Evolutionary conservation across 2,888 invertebrate species (phyloP), one percentile per base, ranked within the genome.

Genomic region (Drosophila aldrichi): DNA sequence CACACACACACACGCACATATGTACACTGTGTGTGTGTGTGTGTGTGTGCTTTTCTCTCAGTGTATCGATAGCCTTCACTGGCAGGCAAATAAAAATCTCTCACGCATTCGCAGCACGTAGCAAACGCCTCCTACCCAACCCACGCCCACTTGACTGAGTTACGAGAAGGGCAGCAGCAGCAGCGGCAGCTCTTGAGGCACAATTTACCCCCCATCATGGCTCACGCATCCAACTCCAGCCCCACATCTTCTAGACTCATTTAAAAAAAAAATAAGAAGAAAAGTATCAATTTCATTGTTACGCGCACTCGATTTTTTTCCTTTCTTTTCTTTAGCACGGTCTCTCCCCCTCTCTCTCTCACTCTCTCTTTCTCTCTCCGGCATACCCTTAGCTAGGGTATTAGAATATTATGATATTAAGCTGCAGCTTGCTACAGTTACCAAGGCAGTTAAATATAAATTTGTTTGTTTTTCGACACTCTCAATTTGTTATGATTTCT

Each of bases 251-350:
- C 41, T 49, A 41, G 43, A 44, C 76, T 76, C 79, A 88, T 88
- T 87, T 87, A 82, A 87, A 90, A 70, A 64, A 43, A 64, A 25
- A 44, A 36, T 18, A 51, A 80, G 7, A 44, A 22, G 14, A 44
- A 44, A 89, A 87, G 86, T 89, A 87, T 87, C 86, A 87, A 89
- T 87, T 87, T 87, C 90, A 85, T 86, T 86, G 86, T 86, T 89
- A 88, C 88, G 88, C 88, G 88, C 74, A 82, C 85, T 89, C 82
- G 79, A 84, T 77, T 77, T 73, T 75, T 57, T 62, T 67, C 43
- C 43, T 44, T 64, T 38, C 32, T 51, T 52, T 56, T 54, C 49
- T 56, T 41, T 34, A 55, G 60, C 63, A 58, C 54, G 12, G 58
- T 67, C 32, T 32, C 32, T 32, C 10, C 10, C 32, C 9, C 32